Evolutionary conservation across 2,888 invertebrate species (phyloP).

Genomic region (Oconnorella tubifera): DNA sequence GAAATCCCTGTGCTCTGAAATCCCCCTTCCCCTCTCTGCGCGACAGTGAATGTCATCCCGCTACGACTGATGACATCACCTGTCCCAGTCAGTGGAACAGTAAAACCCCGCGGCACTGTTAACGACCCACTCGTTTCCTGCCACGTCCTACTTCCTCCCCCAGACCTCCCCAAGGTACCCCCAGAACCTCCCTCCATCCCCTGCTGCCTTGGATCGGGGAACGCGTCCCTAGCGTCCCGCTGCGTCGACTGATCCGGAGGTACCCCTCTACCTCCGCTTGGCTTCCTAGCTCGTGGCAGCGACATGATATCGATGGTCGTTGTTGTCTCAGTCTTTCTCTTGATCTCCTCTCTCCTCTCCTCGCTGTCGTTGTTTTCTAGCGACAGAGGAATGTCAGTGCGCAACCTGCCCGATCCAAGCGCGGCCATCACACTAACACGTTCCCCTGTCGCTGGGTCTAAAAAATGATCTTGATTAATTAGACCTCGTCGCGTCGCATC

Average conservation of each 20-base stretch:
- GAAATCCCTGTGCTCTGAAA: too few species aligned
- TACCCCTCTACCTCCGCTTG: neutral
- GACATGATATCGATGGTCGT: conserved; percentile 19
- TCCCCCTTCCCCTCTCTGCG: too few species aligned
- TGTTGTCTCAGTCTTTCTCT: conserved; percentile 10
- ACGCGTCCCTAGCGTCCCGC: too few species aligned
- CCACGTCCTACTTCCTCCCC: too few species aligned
- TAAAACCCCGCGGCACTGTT: neutral
- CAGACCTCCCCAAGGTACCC: too few species aligned
- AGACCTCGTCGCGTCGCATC: neutral
- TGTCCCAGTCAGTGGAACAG: neutral
- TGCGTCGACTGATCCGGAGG: too few species aligned
- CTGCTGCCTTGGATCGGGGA: too few species aligned
- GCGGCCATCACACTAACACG: conserved; percentile 14
- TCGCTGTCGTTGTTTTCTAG: conserved; percentile 12
- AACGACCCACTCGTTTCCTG: neutral
- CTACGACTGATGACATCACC: too few species aligned
- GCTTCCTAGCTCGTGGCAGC: conserved; percentile 2
- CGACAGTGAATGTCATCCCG: neutral
- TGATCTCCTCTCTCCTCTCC: conserved; percentile 18
- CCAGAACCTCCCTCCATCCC: too few species aligned
- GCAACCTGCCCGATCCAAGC: conserved; percentile 13
- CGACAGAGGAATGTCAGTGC: conserved; percentile 21
- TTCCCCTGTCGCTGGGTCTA: conserved; percentile 20
- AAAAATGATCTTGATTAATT: conserved; percentile 1